phyloP scores from a whole-genome alignment of 2,888 invertebrate genomes.

The Carpatolechia fugitivella region DNA sequence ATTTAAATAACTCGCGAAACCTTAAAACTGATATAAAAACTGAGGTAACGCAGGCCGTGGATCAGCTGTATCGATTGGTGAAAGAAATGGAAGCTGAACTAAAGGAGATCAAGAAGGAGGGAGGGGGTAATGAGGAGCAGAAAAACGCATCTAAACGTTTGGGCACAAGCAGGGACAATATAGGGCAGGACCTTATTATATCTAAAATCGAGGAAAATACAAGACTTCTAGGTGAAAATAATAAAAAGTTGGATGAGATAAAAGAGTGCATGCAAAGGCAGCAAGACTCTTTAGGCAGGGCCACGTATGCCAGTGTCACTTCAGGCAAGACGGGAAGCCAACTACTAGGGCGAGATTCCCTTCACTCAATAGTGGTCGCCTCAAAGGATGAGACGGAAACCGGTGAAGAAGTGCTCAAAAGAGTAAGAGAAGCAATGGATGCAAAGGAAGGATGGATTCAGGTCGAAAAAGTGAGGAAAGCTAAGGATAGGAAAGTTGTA shows the following conservation, averaged over 20 bases:
- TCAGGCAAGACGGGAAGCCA: no score
- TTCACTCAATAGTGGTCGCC: not conserved
- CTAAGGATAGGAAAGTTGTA: constrained; percentile 18
- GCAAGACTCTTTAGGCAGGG: no score
- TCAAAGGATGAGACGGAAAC: not conserved
- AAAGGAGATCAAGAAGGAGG: not conserved
- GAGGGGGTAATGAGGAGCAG: no score
- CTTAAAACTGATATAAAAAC: not conserved
- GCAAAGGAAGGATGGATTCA: constrained; percentile 14
- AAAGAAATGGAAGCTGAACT: not conserved
- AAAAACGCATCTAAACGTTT: no score
- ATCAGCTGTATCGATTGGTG: not conserved
- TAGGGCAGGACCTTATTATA: no score
- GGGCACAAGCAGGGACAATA: no score
- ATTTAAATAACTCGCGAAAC: not conserved
- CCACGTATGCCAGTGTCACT: not conserved
- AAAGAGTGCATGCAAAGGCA: no score
- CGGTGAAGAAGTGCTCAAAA: constrained; percentile 14
- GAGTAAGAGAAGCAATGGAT: constrained; percentile 7
- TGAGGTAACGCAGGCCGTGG: not conserved
- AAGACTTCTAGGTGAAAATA: no score
- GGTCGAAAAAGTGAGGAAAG: constrained; percentile 18
- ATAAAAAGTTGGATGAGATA: no score
- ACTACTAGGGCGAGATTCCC: not conserved
- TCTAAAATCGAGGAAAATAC: no score